phyloP scores from a whole-genome alignment of 2,888 invertebrate genomes.

The Andrena bicolor region DNA sequence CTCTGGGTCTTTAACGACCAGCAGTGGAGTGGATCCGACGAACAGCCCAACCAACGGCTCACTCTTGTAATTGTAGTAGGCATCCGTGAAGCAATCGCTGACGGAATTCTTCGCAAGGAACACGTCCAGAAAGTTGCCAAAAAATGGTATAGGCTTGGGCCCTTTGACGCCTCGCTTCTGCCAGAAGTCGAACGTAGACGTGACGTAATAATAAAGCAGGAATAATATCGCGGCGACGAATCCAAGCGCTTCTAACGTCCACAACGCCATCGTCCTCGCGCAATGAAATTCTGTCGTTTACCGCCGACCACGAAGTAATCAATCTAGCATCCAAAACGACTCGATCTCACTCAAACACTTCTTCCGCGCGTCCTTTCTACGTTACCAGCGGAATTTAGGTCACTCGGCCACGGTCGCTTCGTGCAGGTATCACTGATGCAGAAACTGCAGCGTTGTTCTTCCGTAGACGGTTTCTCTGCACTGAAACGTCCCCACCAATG shows the following conservation, averaged over 20 bases:
- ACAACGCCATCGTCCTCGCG: background rate
- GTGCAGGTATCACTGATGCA: no score
- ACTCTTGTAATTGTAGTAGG: constrained; percentile 61
- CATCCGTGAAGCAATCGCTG: constrained; percentile 77
- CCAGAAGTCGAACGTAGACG: constrained; percentile 84
- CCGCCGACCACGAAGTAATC: no score
- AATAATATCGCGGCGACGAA: background rate
- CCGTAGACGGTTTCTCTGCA: no score
- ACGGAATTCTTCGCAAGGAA: constrained; percentile 75
- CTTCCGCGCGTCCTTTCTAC: no score
- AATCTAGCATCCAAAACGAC: no score
- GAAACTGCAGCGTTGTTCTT: no score
- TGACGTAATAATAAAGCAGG: constrained; percentile 78
- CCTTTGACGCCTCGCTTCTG: constrained; percentile 81
- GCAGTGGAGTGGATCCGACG: constrained; percentile 72
- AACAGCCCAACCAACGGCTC: constrained; percentile 70
- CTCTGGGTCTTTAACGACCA: constrained; percentile 83
- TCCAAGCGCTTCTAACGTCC: constrained; percentile 22
- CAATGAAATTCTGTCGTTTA: no score
- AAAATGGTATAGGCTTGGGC: constrained; percentile 82
- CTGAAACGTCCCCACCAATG: no score
- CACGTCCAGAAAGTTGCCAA: constrained; percentile 84
- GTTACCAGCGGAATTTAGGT: no score
- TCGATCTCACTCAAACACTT: no score
- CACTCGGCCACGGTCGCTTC: no score